phyloP scores from a whole-genome alignment of 1,140 invertebrate species.

The Drosophila pectinifera region DNA sequence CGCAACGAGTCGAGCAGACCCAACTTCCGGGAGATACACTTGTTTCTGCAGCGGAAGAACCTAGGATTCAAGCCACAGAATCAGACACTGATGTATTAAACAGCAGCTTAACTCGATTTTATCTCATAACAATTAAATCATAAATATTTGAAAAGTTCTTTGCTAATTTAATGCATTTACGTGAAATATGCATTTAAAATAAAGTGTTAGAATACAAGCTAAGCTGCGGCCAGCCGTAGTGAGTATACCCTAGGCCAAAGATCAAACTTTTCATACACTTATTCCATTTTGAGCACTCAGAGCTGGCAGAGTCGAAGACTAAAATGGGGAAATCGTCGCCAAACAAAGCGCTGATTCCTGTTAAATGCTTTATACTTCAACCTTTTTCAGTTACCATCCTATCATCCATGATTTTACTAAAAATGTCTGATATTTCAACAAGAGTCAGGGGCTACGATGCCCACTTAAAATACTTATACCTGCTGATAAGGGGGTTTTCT shows the following conservation, averaged over 20 bases:
- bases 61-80: conserved; percentile 90
- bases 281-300: conserved; percentile 14
- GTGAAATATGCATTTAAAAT: conserved; percentile 32
- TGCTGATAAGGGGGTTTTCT: conserved; percentile 13
- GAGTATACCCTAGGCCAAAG: conserved; percentile 12
- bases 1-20: conserved; percentile 93
- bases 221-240: conserved; percentile 18
- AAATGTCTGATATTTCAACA: background rate
- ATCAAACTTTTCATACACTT: conserved; percentile 1
- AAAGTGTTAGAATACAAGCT: conserved; percentile 13
- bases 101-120: conserved; percentile 46
- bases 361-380: conserved; percentile 2
- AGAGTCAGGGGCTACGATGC: background rate
- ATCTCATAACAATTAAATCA: conserved; percentile 46
- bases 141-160: conserved; percentile 37
- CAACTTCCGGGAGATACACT: conserved; percentile 95
- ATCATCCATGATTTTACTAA: background rate
- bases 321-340: background rate
- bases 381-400: background rate
- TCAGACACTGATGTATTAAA: conserved; percentile 70
- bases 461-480: conserved; percentile 1
- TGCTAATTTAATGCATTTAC: conserved; percentile 16
- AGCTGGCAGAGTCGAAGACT: conserved; percentile 13
- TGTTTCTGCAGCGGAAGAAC: conserved; percentile 96
- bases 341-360: conserved; percentile 2